Evolutionary conservation across 2,888 invertebrate species (phyloP).

Genomic region (Conus canariensis): DNA sequence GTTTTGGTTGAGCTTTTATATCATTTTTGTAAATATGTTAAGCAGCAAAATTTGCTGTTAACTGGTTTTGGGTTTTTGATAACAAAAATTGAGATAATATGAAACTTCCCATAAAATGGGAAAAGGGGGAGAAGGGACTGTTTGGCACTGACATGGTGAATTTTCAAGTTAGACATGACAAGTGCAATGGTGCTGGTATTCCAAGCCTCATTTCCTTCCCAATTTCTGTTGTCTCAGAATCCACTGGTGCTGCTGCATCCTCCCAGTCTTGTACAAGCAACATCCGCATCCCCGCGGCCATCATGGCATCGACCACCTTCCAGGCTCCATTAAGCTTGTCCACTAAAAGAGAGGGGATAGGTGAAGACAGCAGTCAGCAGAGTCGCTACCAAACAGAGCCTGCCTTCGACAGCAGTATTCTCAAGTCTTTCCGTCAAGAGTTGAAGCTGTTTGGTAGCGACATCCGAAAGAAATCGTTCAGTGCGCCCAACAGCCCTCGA

Average conservation of each 20-base stretch:
- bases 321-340: not conserved
- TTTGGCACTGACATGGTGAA: not conserved
- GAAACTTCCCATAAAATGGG: too few relatives aligned
- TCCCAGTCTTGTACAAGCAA: not conserved
- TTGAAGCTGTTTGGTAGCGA: conserved; percentile 23
- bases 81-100: too few relatives aligned
- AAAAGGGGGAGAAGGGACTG: too few relatives aligned
- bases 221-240: not conserved
- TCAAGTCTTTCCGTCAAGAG: conserved; percentile 30
- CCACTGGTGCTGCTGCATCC: too few relatives aligned
- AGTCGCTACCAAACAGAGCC: conserved; percentile 33
- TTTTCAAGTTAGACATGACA: not conserved
- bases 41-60: too few relatives aligned
- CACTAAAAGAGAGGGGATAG: not conserved
- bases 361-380: not conserved
- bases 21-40: too few relatives aligned
- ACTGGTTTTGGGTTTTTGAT: too few relatives aligned
- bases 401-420: conserved; percentile 7
- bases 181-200: not conserved
- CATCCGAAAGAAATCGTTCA: not conserved
- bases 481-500: conserved; percentile 15
- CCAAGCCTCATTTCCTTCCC: not conserved
- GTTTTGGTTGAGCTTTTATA: too few relatives aligned
- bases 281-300: not conserved
- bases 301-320: conserved; percentile 22